These are phyloP conservation scores for Sebastes itinus DNA, from an alignment of 2,797 vertebrate genomes.

Conservation along the genomic window DNA sequence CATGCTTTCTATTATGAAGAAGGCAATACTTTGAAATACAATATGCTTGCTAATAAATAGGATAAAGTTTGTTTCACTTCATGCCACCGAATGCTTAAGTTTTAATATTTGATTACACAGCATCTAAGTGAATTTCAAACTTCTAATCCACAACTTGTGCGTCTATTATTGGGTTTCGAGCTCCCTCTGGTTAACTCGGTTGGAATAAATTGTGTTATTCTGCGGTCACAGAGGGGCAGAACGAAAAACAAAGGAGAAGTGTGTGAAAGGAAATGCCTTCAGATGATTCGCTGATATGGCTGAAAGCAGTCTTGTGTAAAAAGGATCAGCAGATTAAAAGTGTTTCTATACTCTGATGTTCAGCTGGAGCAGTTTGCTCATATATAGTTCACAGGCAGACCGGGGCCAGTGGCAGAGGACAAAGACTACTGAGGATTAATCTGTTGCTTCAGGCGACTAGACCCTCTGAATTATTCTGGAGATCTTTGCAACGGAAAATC, in stretches of 20 bases:
- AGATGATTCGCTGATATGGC: conserved; percentile 37
- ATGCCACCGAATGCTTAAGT: not conserved
- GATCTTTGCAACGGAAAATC: conserved; percentile 34
- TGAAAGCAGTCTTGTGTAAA: conserved; percentile 34
- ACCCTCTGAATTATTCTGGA: conserved; percentile 50
- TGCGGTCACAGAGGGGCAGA: conserved; percentile 33
- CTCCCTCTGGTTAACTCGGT: conserved; percentile 27
- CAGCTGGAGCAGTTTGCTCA: conserved; percentile 11
- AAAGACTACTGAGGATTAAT: conserved; percentile 45
- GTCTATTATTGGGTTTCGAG: conserved; percentile 4
- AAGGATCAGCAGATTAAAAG: conserved; percentile 43
- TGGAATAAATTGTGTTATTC: conserved; percentile 49
- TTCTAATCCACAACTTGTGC: conserved; percentile 2
- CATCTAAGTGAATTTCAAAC: conserved; percentile 21
- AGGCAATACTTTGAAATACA: not conserved
- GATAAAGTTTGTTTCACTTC: conserved; percentile 4
- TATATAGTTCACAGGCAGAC: conserved; percentile 14
- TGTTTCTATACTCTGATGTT: conserved; percentile 21
- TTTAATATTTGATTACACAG: conserved; percentile 27
- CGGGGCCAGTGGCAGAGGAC: conserved; percentile 21
- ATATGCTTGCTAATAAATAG: not conserved
- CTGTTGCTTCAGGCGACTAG: conserved; percentile 48
- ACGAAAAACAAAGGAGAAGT: conserved; percentile 21
- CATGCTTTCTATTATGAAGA: not conserved
- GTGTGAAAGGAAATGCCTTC: conserved; percentile 31